phyloP scores from a whole-genome alignment of 2,113 vertebrate species.

The Panurus biarmicus region DNA sequence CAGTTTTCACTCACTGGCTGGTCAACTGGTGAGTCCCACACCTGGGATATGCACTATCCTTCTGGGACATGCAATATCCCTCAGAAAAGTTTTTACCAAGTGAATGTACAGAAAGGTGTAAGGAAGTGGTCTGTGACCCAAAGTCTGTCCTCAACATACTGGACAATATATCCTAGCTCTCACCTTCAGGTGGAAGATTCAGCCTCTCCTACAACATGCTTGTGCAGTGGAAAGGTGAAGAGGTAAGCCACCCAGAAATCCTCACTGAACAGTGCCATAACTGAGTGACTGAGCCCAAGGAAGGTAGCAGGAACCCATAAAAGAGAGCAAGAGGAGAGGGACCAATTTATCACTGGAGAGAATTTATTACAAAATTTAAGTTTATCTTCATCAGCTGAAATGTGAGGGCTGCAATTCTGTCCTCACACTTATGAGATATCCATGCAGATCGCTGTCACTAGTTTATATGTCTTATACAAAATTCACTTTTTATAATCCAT shows the following conservation, averaged over 20 bases:
- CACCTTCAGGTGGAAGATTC: background rate
- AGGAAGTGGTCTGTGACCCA: fast-evolving
- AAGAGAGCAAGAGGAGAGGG: background rate
- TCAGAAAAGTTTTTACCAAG: background rate
- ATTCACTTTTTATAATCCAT: background rate
- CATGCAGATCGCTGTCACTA: background rate
- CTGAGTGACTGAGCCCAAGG: background rate
- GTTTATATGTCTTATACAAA: background rate
- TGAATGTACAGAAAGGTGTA: background rate
- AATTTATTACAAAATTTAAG: background rate
- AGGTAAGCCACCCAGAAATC: background rate
- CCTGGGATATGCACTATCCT: fast-evolving
- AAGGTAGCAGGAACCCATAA: background rate
- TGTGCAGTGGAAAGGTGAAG: background rate
- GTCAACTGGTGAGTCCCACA: fast-evolving
- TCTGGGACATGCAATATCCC: fast-evolving
- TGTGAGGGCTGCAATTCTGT: background rate
- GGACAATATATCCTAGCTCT: background rate
- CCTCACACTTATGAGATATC: background rate
- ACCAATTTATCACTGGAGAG: background rate
- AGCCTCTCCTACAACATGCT: background rate
- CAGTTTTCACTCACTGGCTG: background rate
- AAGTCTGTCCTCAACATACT: background rate
- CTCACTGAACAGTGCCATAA: background rate
- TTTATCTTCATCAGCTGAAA: background rate